phyloP scores from a whole-genome alignment of 2,113 vertebrate genomes.

The Bungarus multicinctus region DNA sequence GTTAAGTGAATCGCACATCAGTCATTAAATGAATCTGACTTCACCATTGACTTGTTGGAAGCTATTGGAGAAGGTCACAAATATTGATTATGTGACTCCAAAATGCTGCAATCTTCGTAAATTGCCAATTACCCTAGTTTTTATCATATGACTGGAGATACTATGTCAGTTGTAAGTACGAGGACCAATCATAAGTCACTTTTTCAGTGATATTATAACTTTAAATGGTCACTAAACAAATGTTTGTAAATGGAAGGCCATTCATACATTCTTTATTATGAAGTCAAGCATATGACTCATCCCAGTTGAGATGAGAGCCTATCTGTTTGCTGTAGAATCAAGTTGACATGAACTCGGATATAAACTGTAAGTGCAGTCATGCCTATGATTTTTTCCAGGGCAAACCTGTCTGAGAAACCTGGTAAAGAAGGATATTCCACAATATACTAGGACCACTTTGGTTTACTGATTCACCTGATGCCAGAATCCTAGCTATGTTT shows the following conservation, averaged over 20 bases:
- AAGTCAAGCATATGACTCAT: not conserved
- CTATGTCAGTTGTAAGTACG: no score
- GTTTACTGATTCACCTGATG: not conserved
- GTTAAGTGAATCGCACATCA: no score
- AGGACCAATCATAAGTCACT: no score
- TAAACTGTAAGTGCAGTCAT: not conserved
- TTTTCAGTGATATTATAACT: no score
- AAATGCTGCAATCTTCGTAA: no score
- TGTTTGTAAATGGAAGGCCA: not conserved
- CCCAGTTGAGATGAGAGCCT: not conserved
- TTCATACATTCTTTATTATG: not conserved
- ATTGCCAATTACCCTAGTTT: no score
- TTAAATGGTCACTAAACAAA: not conserved
- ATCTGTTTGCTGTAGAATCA: not conserved
- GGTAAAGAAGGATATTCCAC: not conserved
- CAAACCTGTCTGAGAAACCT: not conserved
- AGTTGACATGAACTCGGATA: not conserved
- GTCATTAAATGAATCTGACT: no score
- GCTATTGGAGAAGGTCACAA: no score
- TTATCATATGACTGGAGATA: no score
- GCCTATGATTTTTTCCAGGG: not conserved
- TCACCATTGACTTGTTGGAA: no score
- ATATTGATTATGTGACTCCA: no score
- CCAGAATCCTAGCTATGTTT: not conserved
- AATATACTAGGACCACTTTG: not conserved